A percentile compares a stretch with the other conserved stretches of the same genome.
These are phyloP conservation scores for Neosilurus hyrtlii DNA, from an alignment of 2,797 vertebrate genomes.

Conservation along the genomic window DNA sequence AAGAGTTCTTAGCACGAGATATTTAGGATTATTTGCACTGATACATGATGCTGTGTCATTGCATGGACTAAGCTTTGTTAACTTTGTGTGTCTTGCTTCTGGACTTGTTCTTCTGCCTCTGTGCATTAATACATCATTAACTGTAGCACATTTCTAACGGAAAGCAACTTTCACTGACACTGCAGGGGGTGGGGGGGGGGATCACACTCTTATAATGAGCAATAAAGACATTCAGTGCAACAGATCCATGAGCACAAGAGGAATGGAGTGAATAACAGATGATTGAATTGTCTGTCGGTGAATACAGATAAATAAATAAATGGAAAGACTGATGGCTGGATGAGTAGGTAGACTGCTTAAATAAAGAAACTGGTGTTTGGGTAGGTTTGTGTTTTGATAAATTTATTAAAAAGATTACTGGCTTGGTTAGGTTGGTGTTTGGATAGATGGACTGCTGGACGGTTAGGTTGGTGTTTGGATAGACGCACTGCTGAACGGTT, in stretches of 20 bases:
- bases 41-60: constrained; percentile 1
- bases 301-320: background rate
- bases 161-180: constrained; percentile 12
- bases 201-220: background rate
- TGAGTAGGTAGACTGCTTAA: background rate
- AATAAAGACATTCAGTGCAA: background rate
- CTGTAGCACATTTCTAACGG: constrained; percentile 14
- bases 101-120: constrained; percentile 6
- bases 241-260: background rate
- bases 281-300: background rate
- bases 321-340: background rate
- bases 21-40: background rate
- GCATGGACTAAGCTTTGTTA: constrained; percentile 10
- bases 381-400: background rate
- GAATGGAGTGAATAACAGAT: background rate
- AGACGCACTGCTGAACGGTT: background rate
- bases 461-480: too few relatives aligned
- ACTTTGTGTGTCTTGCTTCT: constrained; percentile 1
- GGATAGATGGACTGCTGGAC: background rate
- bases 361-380: background rate
- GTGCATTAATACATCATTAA: constrained; percentile 36
- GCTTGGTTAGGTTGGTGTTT: background rate
- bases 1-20: background rate
- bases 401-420: too few relatives aligned
- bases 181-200: too few relatives aligned